Percentiles rank a stretch among this genome's conserved stretches.
phyloP scores from a whole-genome alignment of 2,797 vertebrate genomes.

The Microctenopoma stevenorrisi region DNA sequence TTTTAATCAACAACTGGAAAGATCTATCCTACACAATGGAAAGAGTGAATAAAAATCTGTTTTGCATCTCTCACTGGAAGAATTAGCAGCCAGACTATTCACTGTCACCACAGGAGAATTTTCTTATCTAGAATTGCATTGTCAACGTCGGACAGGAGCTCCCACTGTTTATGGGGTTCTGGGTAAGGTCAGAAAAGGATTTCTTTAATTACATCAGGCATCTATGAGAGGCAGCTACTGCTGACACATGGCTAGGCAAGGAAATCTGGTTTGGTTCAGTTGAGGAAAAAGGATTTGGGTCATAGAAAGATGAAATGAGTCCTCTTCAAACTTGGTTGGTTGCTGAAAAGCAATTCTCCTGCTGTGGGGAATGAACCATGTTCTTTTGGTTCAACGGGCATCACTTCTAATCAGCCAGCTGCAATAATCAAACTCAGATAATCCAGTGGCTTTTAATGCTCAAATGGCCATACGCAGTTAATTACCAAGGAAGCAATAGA shows the following conservation, averaged over 20 bases:
- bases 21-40: not conserved
- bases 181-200: constrained; percentile 23
- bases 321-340: constrained; percentile 36
- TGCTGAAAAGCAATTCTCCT: constrained; percentile 58
- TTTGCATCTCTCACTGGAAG: not conserved
- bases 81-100: constrained; percentile 1
- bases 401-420: constrained; percentile 66
- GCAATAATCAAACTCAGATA: constrained; percentile 60
- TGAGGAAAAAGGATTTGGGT: constrained; percentile 49
- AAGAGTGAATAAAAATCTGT: constrained; percentile 1
- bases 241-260: not conserved
- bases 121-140: not conserved
- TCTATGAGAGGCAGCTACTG: constrained; percentile 8
- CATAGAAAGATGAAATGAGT: constrained; percentile 55
- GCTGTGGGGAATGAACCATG: constrained; percentile 47
- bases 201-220: constrained; percentile 41
- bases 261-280: constrained; percentile 37
- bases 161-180: constrained; percentile 3
- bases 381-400: constrained; percentile 57
- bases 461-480: constrained; percentile 57
- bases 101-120: not conserved
- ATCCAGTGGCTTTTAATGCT: constrained; percentile 52
- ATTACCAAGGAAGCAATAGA: constrained; percentile 47
- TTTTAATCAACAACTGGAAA: not conserved
- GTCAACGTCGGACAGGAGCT: constrained; percentile 11